Evolutionary conservation across 2,797 vertebrate species (phyloP), one percentile per base, ranked within the genome.

Genomic region (Lophotriccus pileatus): DNA sequence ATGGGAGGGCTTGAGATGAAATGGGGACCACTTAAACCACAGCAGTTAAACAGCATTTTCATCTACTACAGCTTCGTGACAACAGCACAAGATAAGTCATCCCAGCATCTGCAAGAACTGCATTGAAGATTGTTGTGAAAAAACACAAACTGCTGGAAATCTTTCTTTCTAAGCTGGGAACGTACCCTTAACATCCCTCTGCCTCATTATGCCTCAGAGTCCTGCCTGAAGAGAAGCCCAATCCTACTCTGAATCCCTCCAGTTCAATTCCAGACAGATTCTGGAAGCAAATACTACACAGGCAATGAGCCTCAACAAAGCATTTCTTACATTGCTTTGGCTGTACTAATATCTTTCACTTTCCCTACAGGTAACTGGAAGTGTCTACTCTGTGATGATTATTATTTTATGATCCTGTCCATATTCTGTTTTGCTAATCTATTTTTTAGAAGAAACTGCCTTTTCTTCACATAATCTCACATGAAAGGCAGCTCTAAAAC

Each of bases 21-120:
- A 36, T 6, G 20, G 28, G 41, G 46, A 24, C 27, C 36, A 70
- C 52, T n/a, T 39, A 47, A 70, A 34, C 4, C 30, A 32, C 44
- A 55, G 55, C n/a, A 60, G 30, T 3, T 28, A 2, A 6, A 44
- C 23, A 32, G 15, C 11, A 2, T 34, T 41, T 62, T 36, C 15
- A 58, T 32, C 37, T 58, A 1, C 18, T 19, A 1, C 0, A 3
- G 36, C 19, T 4, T 77, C 5, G 2, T 14, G 22, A 63, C 32
- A 36, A 59, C 10, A n/a, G 34, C 14, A 56, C 37, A 55, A 75
- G 23, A 9, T 4, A 39, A 78, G 5, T 11, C 59, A 7, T 4
- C 47, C 41, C 24, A 37, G 14, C 21, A 37, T 5, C 39, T 53
- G 44, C 16, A 74, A 50, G n/a, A 66, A 66, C 23, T 56, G 19